Percentiles rank a stretch among this genome's conserved stretches.
These are phyloP conservation scores for Prorops nasuta DNA, from an alignment of 1,140 invertebrate genomes.

Conservation along the genomic window DNA sequence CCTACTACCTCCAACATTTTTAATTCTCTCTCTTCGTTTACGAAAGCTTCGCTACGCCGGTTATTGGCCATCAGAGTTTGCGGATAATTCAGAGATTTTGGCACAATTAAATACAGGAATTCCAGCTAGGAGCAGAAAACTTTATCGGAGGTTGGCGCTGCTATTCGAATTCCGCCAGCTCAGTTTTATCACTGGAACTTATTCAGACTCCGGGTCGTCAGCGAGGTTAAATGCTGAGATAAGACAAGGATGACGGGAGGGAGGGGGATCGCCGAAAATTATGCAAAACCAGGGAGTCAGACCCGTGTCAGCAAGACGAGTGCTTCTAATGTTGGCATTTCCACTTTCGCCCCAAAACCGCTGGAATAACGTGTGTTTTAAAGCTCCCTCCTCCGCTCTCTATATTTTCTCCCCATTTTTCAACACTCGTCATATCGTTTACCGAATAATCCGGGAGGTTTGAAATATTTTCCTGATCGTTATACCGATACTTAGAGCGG, in stretches of 20 bases:
- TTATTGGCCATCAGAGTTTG: no score
- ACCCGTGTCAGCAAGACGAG: slow-evolving; percentile 23
- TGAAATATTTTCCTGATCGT: not conserved
- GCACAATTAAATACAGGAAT: not conserved
- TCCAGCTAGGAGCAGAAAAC: not conserved
- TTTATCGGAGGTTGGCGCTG: not conserved
- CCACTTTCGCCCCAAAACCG: not conserved
- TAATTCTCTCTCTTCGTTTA: no score
- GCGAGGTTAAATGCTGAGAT: slow-evolving; percentile 20
- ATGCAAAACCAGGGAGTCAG: slow-evolving; percentile 29
- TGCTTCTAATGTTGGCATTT: slow-evolving; percentile 9
- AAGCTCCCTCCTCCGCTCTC: not conserved
- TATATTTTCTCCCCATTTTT: not conserved
- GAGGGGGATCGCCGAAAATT: slow-evolving; percentile 12
- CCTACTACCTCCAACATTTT: no score
- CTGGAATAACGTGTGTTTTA: not conserved
- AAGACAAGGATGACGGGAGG: slow-evolving; percentile 19
- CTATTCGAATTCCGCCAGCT: no score
- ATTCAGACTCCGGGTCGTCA: slow-evolving; percentile 10
- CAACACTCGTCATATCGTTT: not conserved
- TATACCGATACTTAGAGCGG: not conserved
- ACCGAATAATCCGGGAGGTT: not conserved
- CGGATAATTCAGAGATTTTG: not conserved
- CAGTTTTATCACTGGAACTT: no score
- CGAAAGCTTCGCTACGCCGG: no score